A percentile compares a stretch with the other conserved stretches of the same genome.
phyloP scores from a whole-genome alignment of 53 echinoderm and acorn worm species.

The Stichopus horrens region DNA sequence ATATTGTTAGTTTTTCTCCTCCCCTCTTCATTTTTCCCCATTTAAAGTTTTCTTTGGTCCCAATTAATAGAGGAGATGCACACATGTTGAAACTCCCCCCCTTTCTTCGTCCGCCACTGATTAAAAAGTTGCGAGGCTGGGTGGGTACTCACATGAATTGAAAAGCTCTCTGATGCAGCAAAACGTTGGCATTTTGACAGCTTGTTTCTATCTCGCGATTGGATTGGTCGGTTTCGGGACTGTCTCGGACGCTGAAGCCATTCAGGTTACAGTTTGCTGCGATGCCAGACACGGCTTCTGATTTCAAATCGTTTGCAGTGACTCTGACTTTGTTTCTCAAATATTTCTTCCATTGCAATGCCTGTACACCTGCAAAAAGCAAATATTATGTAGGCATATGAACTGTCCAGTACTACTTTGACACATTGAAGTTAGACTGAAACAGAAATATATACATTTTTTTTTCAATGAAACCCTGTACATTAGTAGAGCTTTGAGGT shows the following conservation, averaged over 20 bases:
- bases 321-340: constrained; percentile 20
- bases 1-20: too few species aligned
- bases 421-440: too few species aligned
- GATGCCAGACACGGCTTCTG: constrained; percentile 40
- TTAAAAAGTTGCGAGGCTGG: too few species aligned
- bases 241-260: not conserved
- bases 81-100: too few species aligned
- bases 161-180: constrained; percentile 60
- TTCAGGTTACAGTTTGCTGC: constrained; percentile 45
- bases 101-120: too few species aligned
- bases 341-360: constrained; percentile 54
- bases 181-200: constrained; percentile 53
- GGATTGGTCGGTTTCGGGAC: not conserved
- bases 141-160: constrained; percentile 62
- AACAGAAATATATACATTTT: too few species aligned
- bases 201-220: constrained; percentile 27
- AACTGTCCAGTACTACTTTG: too few species aligned
- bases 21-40: too few species aligned
- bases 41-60: too few species aligned
- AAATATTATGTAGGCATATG: not conserved
- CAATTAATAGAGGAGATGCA: too few species aligned
- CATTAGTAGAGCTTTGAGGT: too few species aligned
- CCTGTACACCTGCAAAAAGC: constrained; percentile 43
- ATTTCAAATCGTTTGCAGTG: constrained; percentile 37
- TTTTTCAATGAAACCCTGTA: too few species aligned